These are phyloP conservation scores for Suricata suricatta DNA, from an alignment of 2,113 vertebrate species.

Conservation along the genomic window DNA sequence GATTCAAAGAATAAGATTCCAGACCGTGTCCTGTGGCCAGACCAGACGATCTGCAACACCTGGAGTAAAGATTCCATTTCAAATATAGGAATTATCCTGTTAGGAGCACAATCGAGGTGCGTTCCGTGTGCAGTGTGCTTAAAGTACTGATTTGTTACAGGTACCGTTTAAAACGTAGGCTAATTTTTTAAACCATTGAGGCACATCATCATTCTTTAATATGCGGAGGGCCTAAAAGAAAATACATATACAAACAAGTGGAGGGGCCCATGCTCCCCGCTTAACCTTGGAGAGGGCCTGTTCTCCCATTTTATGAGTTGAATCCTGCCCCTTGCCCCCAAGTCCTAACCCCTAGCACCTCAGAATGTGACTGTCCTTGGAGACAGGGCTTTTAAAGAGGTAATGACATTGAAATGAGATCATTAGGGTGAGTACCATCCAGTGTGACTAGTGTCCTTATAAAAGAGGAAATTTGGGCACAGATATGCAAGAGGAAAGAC, in stretches of 20 bases:
- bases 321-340: not conserved
- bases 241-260: not conserved
- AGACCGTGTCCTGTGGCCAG: not conserved
- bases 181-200: not conserved
- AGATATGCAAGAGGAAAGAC: not conserved
- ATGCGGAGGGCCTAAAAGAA: not conserved
- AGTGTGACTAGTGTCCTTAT: not conserved
- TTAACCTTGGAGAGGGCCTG: too few species aligned
- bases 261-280: not conserved
- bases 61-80: not conserved
- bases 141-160: not conserved
- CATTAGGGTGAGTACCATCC: not conserved
- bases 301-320: not conserved
- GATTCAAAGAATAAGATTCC: not conserved
- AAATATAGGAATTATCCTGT: not conserved
- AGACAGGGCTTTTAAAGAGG: not conserved
- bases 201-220: not conserved
- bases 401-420: not conserved
- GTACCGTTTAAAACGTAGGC: not conserved
- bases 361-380: not conserved
- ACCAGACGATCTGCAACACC: not conserved
- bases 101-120: not conserved
- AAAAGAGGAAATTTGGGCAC: not conserved
- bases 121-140: not conserved
- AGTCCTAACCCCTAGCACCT: not conserved